phyloP scores from a whole-genome alignment of 2,888 invertebrate species.

The Heliconius cydno region DNA sequence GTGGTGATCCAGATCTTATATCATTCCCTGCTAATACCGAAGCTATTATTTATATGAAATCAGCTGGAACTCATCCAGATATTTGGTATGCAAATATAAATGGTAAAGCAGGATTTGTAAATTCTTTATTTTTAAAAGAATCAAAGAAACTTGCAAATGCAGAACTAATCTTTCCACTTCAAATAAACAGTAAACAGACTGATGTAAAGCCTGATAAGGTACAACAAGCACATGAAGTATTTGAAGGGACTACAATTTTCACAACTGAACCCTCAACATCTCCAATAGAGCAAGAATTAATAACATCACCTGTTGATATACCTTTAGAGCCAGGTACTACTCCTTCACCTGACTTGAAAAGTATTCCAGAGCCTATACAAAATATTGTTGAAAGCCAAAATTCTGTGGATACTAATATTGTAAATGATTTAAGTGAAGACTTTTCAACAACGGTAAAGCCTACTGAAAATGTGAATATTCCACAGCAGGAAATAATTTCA shows the following conservation, averaged over 20 bases:
- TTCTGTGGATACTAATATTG: slow-evolving; percentile 34
- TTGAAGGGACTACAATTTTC: slow-evolving; percentile 88
- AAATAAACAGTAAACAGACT: slow-evolving; percentile 48
- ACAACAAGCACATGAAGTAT: slow-evolving; percentile 75
- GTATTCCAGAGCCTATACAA: slow-evolving; percentile 41
- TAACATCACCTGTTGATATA: slow-evolving; percentile 48
- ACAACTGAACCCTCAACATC: slow-evolving; percentile 59
- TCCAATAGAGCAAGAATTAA: slow-evolving; percentile 47
- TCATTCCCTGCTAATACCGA: slow-evolving; percentile 84
- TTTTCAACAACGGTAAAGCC: slow-evolving; percentile 11
- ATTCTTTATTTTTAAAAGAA: slow-evolving; percentile 84
- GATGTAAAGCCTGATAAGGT: slow-evolving; percentile 72
- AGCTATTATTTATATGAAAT: slow-evolving; percentile 87
- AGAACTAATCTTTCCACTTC: slow-evolving; percentile 64
- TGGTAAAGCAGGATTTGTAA: slow-evolving; percentile 87
- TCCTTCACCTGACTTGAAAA: slow-evolving; percentile 42
- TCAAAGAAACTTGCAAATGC: slow-evolving; percentile 74
- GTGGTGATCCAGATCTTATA: slow-evolving; percentile 82
- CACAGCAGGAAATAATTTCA: slow-evolving; percentile 36
- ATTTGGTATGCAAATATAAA: slow-evolving; percentile 88
- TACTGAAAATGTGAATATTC: slow-evolving; percentile 6
- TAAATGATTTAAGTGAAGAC: slow-evolving; percentile 39
- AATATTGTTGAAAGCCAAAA: slow-evolving; percentile 15
- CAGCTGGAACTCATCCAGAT: slow-evolving; percentile 84
- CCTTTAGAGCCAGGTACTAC: slow-evolving; percentile 16